Percentiles rank a stretch among this genome's conserved stretches.
phyloP scores from a whole-genome alignment of 2,113 vertebrate species.

The Jaculus jaculus region DNA sequence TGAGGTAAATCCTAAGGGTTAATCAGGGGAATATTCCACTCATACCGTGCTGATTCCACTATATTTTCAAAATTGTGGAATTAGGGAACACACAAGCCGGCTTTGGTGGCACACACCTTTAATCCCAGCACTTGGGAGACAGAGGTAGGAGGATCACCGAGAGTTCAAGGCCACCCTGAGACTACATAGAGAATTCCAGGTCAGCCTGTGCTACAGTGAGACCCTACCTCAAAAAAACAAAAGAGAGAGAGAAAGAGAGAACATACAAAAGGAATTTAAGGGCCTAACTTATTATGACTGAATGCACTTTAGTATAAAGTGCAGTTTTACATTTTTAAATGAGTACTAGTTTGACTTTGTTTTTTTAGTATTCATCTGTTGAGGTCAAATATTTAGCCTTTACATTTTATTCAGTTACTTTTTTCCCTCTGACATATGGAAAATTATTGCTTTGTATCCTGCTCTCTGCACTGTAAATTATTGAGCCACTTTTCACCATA shows the following conservation, averaged over 20 bases:
- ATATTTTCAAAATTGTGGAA: conserved; percentile 48
- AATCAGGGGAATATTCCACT: not conserved
- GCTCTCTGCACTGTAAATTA: conserved; percentile 30
- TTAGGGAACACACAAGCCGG: conserved; percentile 79
- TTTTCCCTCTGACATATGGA: conserved; percentile 54
- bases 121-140: no score
- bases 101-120: no score
- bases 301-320: conserved; percentile 86
- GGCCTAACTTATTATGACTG: conserved; percentile 73
- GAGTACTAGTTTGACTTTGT: conserved; percentile 66
- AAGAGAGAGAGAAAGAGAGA: no score
- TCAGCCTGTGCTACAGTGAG: no score
- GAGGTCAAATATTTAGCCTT: conserved; percentile 69
- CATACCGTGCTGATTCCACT: conserved; percentile 8
- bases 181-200: no score
- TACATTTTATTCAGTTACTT: conserved; percentile 44
- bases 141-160: no score
- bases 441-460: conserved; percentile 42
- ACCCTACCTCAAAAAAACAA: no score
- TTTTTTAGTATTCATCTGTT: conserved; percentile 64
- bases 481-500: conserved; percentile 20
- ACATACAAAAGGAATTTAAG: conserved; percentile 77
- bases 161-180: no score
- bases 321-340: conserved; percentile 74
- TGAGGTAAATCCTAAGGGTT: not conserved